A percentile compares a stretch with the other conserved stretches of the same genome.
Evolutionary conservation across 1,140 invertebrate species (phyloP).

Genomic region (Nasonia longicornis): DNA sequence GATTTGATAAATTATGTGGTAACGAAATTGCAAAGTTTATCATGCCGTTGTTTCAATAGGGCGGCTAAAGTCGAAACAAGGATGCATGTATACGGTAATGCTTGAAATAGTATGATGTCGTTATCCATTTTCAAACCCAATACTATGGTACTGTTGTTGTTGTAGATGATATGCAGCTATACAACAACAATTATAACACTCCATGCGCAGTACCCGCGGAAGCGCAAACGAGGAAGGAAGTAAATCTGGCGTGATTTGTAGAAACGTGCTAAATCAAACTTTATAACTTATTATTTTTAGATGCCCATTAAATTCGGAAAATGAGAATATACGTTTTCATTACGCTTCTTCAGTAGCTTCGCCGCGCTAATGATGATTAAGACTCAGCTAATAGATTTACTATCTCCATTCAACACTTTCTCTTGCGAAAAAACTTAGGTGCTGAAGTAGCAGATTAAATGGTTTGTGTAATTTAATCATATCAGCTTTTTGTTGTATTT

Average conservation of each 20-base stretch:
- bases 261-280: neutral
- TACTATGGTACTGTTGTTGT: no score
- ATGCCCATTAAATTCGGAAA: neutral
- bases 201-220: no score
- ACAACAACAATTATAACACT: no score
- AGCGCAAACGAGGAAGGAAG: neutral
- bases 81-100: neutral
- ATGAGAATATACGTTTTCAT: slow-evolving; percentile 1
- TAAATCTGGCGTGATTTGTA: slow-evolving; percentile 3
- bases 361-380: neutral
- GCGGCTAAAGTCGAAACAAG: neutral
- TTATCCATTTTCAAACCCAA: no score
- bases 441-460: neutral
- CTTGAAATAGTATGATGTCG: neutral
- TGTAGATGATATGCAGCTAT: no score
- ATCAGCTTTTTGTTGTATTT: neutral
- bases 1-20: neutral
- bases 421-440: neutral
- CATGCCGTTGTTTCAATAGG: neutral
- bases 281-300: neutral
- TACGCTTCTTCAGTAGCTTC: neutral
- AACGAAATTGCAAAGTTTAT: neutral
- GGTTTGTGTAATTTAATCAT: neutral
- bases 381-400: neutral
- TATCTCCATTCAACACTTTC: neutral